Evolutionary conservation across 2,797 vertebrate species (phyloP).

Genomic region (Coracias cyanogaster): DNA sequence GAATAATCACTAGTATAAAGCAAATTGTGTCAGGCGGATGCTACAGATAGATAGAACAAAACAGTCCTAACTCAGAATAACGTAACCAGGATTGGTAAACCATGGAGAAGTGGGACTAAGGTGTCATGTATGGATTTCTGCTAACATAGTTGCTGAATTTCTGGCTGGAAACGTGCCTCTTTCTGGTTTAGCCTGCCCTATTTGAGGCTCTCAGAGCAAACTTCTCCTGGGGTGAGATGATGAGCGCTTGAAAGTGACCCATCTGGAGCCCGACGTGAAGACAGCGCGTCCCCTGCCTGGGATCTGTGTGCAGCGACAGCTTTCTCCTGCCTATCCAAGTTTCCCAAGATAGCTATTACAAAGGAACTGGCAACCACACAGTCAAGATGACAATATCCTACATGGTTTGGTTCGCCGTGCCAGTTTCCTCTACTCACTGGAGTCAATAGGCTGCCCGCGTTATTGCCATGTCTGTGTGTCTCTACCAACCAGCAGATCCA

Average conservation of each 20-base stretch:
- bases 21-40: not conserved
- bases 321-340: conserved; percentile 1
- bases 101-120: not conserved
- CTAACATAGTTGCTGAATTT: not conserved
- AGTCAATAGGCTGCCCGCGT: not conserved
- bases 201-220: not conserved
- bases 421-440: not conserved
- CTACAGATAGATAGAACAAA: not conserved
- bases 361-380: not conserved
- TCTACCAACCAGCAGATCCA: conserved; percentile 34
- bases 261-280: not conserved
- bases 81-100: not conserved
- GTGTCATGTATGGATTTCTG: not conserved
- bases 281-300: not conserved
- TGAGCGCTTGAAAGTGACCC: conserved; percentile 8
- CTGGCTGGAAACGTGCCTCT: not conserved
- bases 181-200: not conserved
- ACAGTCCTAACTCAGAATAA: not conserved
- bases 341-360: conserved; percentile 33
- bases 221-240: not conserved
- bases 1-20: not conserved
- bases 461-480: not conserved
- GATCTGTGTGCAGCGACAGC: not conserved
- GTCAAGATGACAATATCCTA: not conserved
- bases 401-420: not conserved